These are phyloP conservation scores for Beris morrisii DNA, from an alignment of 2,888 invertebrate genomes.

Conservation along the genomic window DNA sequence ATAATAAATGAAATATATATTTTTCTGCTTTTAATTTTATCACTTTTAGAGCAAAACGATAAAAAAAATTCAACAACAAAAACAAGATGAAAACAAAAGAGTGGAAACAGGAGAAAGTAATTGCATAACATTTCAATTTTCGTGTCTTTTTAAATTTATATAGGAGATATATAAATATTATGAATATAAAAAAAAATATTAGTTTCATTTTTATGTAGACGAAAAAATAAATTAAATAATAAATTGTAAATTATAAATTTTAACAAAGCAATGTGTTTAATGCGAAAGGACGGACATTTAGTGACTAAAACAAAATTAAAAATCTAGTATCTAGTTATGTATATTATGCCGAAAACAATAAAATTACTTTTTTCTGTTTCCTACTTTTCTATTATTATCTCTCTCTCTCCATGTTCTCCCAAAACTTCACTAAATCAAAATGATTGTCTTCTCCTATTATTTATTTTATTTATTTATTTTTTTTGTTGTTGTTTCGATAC, in stretches of 20 bases:
- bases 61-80: conserved; percentile 14
- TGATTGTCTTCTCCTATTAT: too few species aligned
- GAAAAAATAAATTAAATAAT: conserved; percentile 1
- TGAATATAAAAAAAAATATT: background rate
- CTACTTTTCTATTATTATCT: too few species aligned
- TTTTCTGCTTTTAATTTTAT: conserved; percentile 32
- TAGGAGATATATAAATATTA: background rate
- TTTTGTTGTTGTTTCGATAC: too few species aligned
- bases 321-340: too few species aligned
- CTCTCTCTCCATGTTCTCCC: too few species aligned
- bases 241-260: background rate
- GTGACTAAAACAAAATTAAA: too few species aligned
- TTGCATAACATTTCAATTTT: background rate
- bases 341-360: too few species aligned
- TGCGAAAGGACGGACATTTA: too few species aligned
- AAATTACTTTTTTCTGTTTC: too few species aligned
- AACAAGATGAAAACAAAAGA: background rate
- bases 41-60: conserved; percentile 22
- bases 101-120: conserved; percentile 1
- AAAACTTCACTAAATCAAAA: too few species aligned
- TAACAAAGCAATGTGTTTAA: conserved; percentile 1
- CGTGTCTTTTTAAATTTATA: background rate
- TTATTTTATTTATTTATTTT: too few species aligned
- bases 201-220: background rate
- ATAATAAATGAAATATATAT: conserved; percentile 21